A percentile compares a stretch with the other conserved stretches of the same genome.
phyloP scores from a whole-genome alignment of 2,888 invertebrate species.

The Villa cingulata region DNA sequence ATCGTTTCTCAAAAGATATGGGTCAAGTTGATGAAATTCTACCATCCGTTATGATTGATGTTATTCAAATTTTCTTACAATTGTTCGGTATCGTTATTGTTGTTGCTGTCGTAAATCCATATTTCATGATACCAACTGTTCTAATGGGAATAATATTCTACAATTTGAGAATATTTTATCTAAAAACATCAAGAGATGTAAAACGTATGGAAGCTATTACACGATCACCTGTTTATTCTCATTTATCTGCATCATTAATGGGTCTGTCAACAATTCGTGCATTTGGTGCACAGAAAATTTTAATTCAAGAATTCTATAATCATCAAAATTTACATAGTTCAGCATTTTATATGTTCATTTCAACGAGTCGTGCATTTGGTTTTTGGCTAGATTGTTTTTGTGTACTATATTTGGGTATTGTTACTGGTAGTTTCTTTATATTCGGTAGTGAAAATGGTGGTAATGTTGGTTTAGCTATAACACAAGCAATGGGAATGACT shows the following conservation, averaged over 20 bases:
- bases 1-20: slow-evolving; percentile 83
- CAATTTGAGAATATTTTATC: slow-evolving; percentile 58
- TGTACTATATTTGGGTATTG: slow-evolving; percentile 68
- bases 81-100: slow-evolving; percentile 69
- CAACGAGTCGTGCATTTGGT: slow-evolving; percentile 84
- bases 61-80: slow-evolving; percentile 61
- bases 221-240: slow-evolving; percentile 90
- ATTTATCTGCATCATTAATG: slow-evolving; percentile 75
- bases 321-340: slow-evolving; percentile 80
- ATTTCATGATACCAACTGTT: slow-evolving; percentile 56
- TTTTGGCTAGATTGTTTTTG: slow-evolving; percentile 86
- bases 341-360: slow-evolving; percentile 82
- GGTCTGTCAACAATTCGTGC: slow-evolving; percentile 87
- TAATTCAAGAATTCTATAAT: slow-evolving; percentile 65
- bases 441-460: slow-evolving; percentile 53
- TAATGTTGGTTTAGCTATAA: slow-evolving; percentile 64
- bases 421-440: slow-evolving; percentile 73
- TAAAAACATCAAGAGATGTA: slow-evolving; percentile 65
- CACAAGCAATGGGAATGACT: slow-evolving; percentile 64
- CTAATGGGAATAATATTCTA: slow-evolving; percentile 61
- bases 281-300: slow-evolving; percentile 64
- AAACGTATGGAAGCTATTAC: slow-evolving; percentile 71
- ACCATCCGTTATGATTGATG: slow-evolving; percentile 36
- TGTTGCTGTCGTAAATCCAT: slow-evolving; percentile 60
- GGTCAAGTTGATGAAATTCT: slow-evolving; percentile 41